A percentile compares a stretch with the other conserved stretches of the same genome.
Conservation (phyloP, 2,888 invertebrate genomes). For the Stegana nigrithorax region DNA sequence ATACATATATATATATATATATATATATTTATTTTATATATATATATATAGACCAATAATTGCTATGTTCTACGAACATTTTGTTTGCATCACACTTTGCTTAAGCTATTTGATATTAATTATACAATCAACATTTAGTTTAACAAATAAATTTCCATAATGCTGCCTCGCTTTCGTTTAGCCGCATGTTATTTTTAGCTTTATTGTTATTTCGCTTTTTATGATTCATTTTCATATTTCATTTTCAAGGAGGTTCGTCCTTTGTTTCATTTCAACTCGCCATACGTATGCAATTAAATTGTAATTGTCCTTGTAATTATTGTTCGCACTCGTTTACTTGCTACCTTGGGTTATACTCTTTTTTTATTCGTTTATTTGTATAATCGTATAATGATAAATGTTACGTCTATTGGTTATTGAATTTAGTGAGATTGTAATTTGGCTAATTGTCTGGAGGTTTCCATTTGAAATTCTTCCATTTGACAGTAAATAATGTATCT, state of each 20-base stretch:
- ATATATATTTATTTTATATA: not conserved
- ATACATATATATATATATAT: not conserved
- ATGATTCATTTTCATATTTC: slow-evolving; percentile 10
- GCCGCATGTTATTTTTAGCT: slow-evolving; percentile 71
- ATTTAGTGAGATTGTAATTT: slow-evolving; percentile 56
- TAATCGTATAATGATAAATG: not conserved
- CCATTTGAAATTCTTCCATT: slow-evolving; percentile 86
- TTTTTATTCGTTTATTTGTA: not conserved
- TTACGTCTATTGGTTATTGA: not conserved
- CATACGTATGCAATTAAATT: slow-evolving; percentile 1
- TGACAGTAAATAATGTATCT: slow-evolving; percentile 87
- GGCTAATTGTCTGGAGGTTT: slow-evolving; percentile 74
- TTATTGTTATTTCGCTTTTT: slow-evolving; percentile 54
- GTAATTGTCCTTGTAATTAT: slow-evolving; percentile 19
- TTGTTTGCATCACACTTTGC: slow-evolving; percentile 17
- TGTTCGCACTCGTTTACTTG: slow-evolving; percentile 23
- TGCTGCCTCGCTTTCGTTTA: no score
- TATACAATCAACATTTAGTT: not conserved
- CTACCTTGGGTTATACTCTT: not conserved
- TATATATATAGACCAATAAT: no score
- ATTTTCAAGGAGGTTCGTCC: no score
- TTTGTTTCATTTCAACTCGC: no score
- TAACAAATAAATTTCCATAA: no score
- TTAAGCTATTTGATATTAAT: slow-evolving; percentile 7
- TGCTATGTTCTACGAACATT: slow-evolving; percentile 16